Base-by-base conservation (phyloP, 2,888 invertebrate species). In the Timandra comae region DNA sequence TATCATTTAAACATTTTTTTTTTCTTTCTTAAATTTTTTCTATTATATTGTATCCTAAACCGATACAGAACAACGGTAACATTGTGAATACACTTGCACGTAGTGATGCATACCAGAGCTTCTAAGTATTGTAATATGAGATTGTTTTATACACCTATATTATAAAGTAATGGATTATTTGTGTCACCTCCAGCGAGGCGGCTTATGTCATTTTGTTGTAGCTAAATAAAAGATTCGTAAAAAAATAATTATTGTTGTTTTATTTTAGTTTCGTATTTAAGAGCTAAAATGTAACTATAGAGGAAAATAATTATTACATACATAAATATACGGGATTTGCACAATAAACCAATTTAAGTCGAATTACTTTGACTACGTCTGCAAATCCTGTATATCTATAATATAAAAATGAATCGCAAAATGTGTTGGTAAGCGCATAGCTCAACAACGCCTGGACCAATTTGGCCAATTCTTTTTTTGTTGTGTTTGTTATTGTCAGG, bases 101-200 rank as follows among this genome's bases (percentile, higher is more conserved):
- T 84, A 84, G 84, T 82, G 75, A 82, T 72, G 81, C 80, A 78
- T 81, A 82, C 80, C 81, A 64, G 84, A 84, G 84, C 84, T 84
- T 84, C 71, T 70, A 76, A 72, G 68, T 54, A 56, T 64, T 68
- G 61, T 16, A 16, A 5, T 3, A 56, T n/a, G n/a, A 53, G 46
- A 72, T 82, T 84, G 81, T 82, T 82, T 82, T 82, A 74, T 82
- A 82, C 81, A 84, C 82, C 66, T 64, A 64, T 65, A 63, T 49
- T 31, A 49, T 49, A 40, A 52, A 46, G 41, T 55, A 56, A 56
- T 64, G 62, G 58, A 68, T 76, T 56, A 59, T 75, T 78, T 78
- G 63, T 49, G 43, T 47, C 53, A 42, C 43, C 61, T 59, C 52
- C 57, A 46, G 48, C 55, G 42, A 61, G 52, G 56, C 60, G 54